Evolutionary conservation across 2,888 invertebrate genomes (phyloP).

Genomic region (Serripes groenlandicus): DNA sequence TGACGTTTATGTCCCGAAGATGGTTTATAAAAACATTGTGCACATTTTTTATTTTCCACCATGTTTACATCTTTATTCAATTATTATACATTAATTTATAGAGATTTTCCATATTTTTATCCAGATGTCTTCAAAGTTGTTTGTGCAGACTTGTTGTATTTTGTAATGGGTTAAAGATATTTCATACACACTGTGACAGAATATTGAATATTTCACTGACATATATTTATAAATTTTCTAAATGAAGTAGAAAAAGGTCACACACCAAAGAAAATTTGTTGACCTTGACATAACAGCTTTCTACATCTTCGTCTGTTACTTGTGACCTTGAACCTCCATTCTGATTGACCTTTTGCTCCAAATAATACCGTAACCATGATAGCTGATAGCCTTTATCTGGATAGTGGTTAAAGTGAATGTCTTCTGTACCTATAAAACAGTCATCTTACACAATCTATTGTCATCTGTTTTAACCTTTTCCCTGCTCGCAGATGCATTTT

Average conservation of each 20-base stretch:
- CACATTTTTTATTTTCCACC: too few relatives aligned
- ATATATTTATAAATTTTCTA: not conserved
- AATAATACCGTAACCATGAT: conserved; percentile 93
- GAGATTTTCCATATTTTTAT: too few relatives aligned
- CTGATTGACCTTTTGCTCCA: conserved; percentile 89
- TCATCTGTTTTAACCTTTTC: not conserved
- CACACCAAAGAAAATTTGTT: conserved; percentile 91
- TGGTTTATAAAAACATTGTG: too few relatives aligned
- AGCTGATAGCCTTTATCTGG: conserved; percentile 93
- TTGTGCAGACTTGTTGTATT: too few relatives aligned
- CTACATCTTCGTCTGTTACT: conserved; percentile 88
- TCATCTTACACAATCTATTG: not conserved
- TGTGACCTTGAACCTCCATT: conserved; percentile 62
- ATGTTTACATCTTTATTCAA: too few relatives aligned
- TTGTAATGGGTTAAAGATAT: not conserved
- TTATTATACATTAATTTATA: too few relatives aligned
- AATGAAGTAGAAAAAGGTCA: too few relatives aligned
- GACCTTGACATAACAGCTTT: conserved; percentile 91
- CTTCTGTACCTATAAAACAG: conserved; percentile 88
- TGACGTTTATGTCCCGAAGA: too few relatives aligned
- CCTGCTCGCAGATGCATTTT: too few relatives aligned
- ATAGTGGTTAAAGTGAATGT: conserved; percentile 90
- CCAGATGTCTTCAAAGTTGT: too few relatives aligned
- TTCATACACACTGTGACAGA: not conserved
- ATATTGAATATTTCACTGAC: not conserved